Base-by-base conservation (phyloP, 2,797 vertebrate genomes). In the Halcyon badia region DNA sequence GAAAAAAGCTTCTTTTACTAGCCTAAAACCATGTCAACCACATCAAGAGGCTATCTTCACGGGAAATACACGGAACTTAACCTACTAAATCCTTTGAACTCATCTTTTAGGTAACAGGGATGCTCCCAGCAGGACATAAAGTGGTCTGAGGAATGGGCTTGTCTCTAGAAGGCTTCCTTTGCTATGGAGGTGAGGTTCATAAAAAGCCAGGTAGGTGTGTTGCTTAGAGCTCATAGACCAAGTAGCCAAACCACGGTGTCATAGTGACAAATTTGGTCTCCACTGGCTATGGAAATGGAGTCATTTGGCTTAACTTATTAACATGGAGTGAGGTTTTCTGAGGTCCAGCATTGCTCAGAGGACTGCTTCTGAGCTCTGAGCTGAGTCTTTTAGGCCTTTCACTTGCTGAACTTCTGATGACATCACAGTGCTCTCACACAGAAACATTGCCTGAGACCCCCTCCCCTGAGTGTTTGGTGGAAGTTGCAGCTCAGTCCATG, bases 381-480 rank as follows among this genome's bases (percentile, higher is more conserved):
- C 21, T 39, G 48, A 10, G 4, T 28, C 20, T 65, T 69, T 33
- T 10, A 76, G 62, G 17, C 6, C 58, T 82, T 81, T 90, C 48
- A 68, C 18, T 60, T 68, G 26, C 35, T 64, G 78, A 30, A 30
- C 42, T 86, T 60, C 39, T 72, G 49, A 46, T 14, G 12, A 6
- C 37, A 6, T 31, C 2, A 0, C 6, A 10, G 28, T 37, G 44
- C 58, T 84, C 19, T 17, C 0, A 2, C 31, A 22, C 11, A 70
- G 62, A 39, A 62, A 30, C 18, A 2, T 6, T 10, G 6, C 35
- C 88, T 14, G 24, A 42, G 14, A 14, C 3, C 1, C 0, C 0
- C 25, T 54, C 14, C 1, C 0, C 4, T n/a, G 33, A 5, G 1
- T 0, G 0, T 22, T 48, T 2, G 1, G 31, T 60, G 44, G 42